phyloP scores from a whole-genome alignment of 2,888 invertebrate genomes.

The Drepanosiphum platanoidis region DNA sequence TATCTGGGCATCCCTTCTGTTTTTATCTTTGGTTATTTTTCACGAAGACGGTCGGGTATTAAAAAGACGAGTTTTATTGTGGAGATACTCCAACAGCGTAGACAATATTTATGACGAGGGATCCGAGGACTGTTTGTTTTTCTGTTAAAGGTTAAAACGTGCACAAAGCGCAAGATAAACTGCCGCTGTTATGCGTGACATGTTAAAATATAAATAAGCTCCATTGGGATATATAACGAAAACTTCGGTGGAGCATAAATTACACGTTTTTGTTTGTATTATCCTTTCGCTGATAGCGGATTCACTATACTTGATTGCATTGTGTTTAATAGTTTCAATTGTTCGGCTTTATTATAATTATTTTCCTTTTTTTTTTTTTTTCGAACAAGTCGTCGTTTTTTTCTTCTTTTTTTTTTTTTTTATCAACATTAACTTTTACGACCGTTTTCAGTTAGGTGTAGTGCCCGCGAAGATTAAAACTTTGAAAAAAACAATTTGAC shows the following conservation, averaged over 20 bases:
- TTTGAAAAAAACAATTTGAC: background rate
- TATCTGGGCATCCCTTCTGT: slow-evolving; percentile 54
- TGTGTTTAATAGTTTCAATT: slow-evolving; percentile 57
- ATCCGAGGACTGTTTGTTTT: slow-evolving; percentile 55
- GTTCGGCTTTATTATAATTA: slow-evolving; percentile 42
- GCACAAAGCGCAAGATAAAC: slow-evolving; percentile 60
- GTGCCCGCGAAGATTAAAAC: background rate
- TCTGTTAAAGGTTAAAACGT: slow-evolving; percentile 61
- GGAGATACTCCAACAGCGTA: slow-evolving; percentile 30
- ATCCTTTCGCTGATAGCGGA: slow-evolving; percentile 43
- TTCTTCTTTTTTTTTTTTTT: background rate
- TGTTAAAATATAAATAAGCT: slow-evolving; percentile 60
- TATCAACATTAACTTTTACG: background rate
- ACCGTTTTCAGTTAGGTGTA: background rate
- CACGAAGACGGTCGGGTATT: slow-evolving; percentile 43
- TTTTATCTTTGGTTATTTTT: slow-evolving; percentile 58
- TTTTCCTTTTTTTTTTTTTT: slow-evolving; percentile 29
- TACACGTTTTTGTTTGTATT: slow-evolving; percentile 55
- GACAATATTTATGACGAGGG: slow-evolving; percentile 56
- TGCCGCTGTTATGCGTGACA: slow-evolving; percentile 54
- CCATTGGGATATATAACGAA: slow-evolving; percentile 56
- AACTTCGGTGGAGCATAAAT: slow-evolving; percentile 59
- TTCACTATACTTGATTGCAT: slow-evolving; percentile 52
- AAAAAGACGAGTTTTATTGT: slow-evolving; percentile 52
- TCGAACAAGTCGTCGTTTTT: background rate